phyloP scores from a whole-genome alignment of 2,113 vertebrate genomes.

The Odocoileus virginianus region DNA sequence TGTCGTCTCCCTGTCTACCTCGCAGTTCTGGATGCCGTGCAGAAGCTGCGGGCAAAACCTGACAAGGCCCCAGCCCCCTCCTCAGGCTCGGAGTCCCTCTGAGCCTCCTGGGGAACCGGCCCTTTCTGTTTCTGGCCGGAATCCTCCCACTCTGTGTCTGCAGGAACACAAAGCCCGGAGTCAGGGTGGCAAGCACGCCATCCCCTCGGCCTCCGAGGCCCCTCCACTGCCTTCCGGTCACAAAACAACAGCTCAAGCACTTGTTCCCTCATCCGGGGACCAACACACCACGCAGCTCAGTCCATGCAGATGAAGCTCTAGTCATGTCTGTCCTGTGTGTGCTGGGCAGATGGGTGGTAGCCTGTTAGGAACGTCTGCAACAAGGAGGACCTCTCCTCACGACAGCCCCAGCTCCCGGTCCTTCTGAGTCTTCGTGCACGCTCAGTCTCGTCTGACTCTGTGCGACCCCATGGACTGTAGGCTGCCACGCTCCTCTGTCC shows the following conservation, averaged over 20 bases:
- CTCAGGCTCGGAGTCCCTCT: not conserved
- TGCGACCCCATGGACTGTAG: not conserved
- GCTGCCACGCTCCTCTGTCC: not conserved
- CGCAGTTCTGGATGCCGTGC: not conserved
- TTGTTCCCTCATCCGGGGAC: not conserved
- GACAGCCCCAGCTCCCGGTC: not conserved
- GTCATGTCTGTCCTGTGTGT: not conserved
- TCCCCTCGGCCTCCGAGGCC: not conserved
- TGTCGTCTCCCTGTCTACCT: not conserved
- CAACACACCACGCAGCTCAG: not conserved
- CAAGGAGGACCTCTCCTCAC: not conserved
- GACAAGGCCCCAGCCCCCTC: fast-evolving
- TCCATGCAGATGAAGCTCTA: not conserved
- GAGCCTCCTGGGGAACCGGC: not conserved
- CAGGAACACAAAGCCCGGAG: not conserved
- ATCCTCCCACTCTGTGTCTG: not conserved
- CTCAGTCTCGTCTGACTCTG: not conserved
- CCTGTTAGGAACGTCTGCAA: not conserved
- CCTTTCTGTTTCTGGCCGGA: not conserved
- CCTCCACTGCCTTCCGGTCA: not conserved
- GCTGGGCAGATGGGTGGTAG: not conserved
- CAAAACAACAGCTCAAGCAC: not conserved
- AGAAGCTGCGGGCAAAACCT: not conserved
- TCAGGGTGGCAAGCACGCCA: not conserved
- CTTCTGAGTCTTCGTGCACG: not conserved